Conservation (phyloP, 2,888 invertebrate genomes). For the Drymonia ruficornis region DNA sequence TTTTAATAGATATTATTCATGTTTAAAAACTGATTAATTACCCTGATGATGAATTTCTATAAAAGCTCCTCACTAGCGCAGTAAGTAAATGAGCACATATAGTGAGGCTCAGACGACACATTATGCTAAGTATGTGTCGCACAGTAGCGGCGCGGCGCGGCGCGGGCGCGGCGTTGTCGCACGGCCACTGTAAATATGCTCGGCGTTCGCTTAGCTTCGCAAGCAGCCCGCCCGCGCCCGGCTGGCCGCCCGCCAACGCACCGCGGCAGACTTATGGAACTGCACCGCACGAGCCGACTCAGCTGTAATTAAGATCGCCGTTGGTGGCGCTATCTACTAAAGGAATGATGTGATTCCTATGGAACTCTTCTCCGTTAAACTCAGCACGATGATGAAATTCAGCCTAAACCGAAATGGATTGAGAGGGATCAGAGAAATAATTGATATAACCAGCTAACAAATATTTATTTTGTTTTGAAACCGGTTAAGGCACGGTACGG, state of each 20-base stretch:
- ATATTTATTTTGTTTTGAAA: background rate
- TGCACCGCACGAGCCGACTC: constrained; percentile 24
- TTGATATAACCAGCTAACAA: background rate
- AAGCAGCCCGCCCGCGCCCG: constrained; percentile 34
- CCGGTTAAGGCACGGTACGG: background rate
- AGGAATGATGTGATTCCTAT: background rate
- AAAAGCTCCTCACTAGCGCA: too few relatives aligned
- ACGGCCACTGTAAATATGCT: constrained; percentile 30
- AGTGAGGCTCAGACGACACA: too few relatives aligned
- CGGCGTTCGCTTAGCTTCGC: constrained; percentile 51
- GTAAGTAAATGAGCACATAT: too few relatives aligned
- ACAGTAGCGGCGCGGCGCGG: too few relatives aligned
- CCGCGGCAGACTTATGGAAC: constrained; percentile 3
- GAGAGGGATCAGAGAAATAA: background rate
- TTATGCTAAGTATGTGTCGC: too few relatives aligned
- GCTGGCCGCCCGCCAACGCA: constrained; percentile 3
- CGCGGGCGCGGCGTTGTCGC: too few relatives aligned
- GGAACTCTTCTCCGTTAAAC: background rate
- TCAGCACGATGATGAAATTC: background rate
- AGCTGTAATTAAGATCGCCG: constrained; percentile 54
- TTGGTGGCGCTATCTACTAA: constrained; percentile 11
- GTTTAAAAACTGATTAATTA: too few relatives aligned
- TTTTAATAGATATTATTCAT: too few relatives aligned
- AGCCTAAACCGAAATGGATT: background rate
- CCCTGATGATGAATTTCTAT: too few relatives aligned